Evolutionary conservation across 2,113 vertebrate genomes (phyloP), one percentile per base, ranked within the genome.

Genomic region (Ophthalmolycus amberensis): DNA sequence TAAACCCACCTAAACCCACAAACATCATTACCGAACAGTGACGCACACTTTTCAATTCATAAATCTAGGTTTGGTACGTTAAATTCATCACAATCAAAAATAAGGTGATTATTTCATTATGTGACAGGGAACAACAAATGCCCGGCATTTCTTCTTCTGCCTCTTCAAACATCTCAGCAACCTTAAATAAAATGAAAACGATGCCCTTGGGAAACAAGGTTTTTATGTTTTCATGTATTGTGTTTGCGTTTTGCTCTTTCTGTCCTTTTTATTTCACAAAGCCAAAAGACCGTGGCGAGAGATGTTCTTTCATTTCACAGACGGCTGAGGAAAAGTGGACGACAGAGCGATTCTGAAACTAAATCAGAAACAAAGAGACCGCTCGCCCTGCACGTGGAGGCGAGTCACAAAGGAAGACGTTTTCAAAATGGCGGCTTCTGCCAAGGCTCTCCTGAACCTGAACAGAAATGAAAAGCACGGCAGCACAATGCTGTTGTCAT

Each of bases 401-500:
- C 11, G 6, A 86, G 65, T 48, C 52, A n/a, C 52, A 29, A 79
- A 78, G 67, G 82, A 64, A 72, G 67, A 75, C 44, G 62, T 85
- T 82, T 58, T 63, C 32, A 75, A 85, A 78, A 75, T 34, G 63
- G 22, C 25, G 48, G 25, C 75, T 78, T 59, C 75, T 25, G 64
- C 75, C 1, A 52, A 63, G 64, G 48, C 72, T 75, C 65, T 74
- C 62, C 67, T 58, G 80, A 40, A 68, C 52, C 63, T 50, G 63
- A 66, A 64, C 44, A 71, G 54, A 85, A 89, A 90, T 66, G 63
- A 83, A 77, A 68, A 79, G 50, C 72, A 66, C 0, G 0, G 50
- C 71, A 32, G 79, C 22, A 72, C 52, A 75, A 89, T 63, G 72
- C 79, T 74, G 86, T 86, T 90, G 89, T 86, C 89, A 84, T 75